Evolutionary conservation across 37 sponge, comb jelly and placozoan genomes (phyloP).

Genomic region (Dysidea cf. avara): DNA sequence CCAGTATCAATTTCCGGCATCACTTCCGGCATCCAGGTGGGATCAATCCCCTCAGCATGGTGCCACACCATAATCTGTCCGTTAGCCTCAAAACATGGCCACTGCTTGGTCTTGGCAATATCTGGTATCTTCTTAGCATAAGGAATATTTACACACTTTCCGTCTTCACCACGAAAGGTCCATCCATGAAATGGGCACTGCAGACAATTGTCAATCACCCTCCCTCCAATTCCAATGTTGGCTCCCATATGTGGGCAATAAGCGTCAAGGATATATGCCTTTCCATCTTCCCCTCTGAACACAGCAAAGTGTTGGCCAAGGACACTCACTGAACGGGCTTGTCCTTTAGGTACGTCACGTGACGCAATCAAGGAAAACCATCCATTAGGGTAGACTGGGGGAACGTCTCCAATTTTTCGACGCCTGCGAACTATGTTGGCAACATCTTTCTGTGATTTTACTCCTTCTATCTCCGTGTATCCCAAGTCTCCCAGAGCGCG

Average conservation of each 20-base stretch:
- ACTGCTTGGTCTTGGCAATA: conserved; percentile 44
- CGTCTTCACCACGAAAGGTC: conserved; percentile 51
- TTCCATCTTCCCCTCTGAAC: conserved; percentile 61
- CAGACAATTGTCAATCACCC: conserved; percentile 49
- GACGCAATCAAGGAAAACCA: conserved; percentile 50
- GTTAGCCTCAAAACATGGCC: conserved; percentile 45
- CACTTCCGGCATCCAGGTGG: conserved; percentile 35
- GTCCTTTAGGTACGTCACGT: conserved; percentile 19
- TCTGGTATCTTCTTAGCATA: conserved; percentile 55
- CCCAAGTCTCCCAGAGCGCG: conserved; percentile 49
- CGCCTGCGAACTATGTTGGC: conserved; percentile 16
- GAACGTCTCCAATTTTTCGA: conserved; percentile 25
- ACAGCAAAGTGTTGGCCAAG: conserved; percentile 61
- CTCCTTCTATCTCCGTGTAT: conserved; percentile 7
- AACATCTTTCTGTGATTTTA: conserved; percentile 6
- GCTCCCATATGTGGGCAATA: conserved; percentile 78
- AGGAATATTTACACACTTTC: conserved; percentile 58
- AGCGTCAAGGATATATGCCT: conserved; percentile 49
- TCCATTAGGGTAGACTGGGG: conserved; percentile 64
- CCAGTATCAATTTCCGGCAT: conserved; percentile 34
- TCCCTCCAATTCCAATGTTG: conserved; percentile 58
- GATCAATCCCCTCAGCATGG: conserved; percentile 65
- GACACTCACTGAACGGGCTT: conserved; percentile 17
- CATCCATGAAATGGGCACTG: conserved; percentile 75
- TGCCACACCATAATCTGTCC: conserved; percentile 53